phyloP scores from a whole-genome alignment of 1,140 invertebrate species.

The Drosophila teissieri region DNA sequence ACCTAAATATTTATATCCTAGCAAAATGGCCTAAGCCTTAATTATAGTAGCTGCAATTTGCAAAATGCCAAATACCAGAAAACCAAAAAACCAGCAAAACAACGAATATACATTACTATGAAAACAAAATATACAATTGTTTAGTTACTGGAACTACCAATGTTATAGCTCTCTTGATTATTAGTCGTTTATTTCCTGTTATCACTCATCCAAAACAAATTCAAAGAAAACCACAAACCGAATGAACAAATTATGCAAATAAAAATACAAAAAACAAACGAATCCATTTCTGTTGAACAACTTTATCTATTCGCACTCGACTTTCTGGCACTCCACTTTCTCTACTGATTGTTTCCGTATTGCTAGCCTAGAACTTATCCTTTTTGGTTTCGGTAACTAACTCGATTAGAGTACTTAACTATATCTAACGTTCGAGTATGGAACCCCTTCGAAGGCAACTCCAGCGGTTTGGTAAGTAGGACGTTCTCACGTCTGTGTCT shows the following conservation, averaged over 20 bases:
- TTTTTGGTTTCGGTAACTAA: constrained; percentile 25
- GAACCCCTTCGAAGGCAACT: constrained; percentile 35
- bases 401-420: constrained; percentile 20
- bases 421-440: constrained; percentile 30
- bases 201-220: constrained; percentile 32
- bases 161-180: constrained; percentile 37
- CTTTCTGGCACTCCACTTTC: constrained; percentile 42
- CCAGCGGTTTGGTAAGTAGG: constrained; percentile 34
- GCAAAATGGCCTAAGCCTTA: constrained; percentile 41
- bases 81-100: constrained; percentile 1
- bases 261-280: constrained; percentile 53
- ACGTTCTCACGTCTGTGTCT: not conserved
- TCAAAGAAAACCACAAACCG: constrained; percentile 52
- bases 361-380: constrained; percentile 57
- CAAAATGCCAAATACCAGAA: constrained; percentile 7
- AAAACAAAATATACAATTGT: constrained; percentile 25
- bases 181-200: constrained; percentile 50
- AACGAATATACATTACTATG: constrained; percentile 5
- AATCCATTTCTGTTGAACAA: constrained; percentile 41
- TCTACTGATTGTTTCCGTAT: constrained; percentile 50
- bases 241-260: constrained; percentile 54
- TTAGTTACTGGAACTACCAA: constrained; percentile 38
- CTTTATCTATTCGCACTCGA: constrained; percentile 50
- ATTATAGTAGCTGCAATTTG: constrained; percentile 46
- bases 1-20: constrained; percentile 48